These are phyloP conservation scores for Corythoichthys intestinalis DNA, from an alignment of 2,113 vertebrate species.

Conservation along the genomic window DNA sequence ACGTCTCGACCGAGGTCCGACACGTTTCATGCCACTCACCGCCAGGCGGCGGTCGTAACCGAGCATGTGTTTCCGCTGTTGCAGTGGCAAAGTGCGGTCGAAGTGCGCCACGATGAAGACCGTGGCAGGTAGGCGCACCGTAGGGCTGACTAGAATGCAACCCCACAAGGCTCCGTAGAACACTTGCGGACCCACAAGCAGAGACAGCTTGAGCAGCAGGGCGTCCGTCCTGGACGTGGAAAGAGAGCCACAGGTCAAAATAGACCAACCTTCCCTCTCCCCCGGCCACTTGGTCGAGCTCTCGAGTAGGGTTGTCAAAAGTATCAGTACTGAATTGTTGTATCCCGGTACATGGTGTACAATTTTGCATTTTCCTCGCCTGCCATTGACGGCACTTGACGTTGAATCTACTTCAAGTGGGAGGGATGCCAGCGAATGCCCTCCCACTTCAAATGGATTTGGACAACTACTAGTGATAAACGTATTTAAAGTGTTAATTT, in stretches of 20 bases:
- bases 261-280: background rate
- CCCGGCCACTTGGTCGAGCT: no score
- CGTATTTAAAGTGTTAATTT: no score
- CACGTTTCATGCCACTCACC: slow-evolving; percentile 68
- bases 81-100: slow-evolving; percentile 72
- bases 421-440: no score
- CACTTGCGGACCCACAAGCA: slow-evolving; percentile 84
- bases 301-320: no score
- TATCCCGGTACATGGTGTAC: no score
- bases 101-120: slow-evolving; percentile 89
- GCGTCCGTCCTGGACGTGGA: slow-evolving; percentile 79
- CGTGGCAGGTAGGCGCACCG: slow-evolving; percentile 85
- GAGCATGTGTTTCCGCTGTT: slow-evolving; percentile 83
- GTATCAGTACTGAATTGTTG: no score
- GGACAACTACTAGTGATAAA: no score
- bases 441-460: no score
- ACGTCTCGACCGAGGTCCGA: background rate
- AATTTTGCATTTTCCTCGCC: no score
- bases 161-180: slow-evolving; percentile 91
- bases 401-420: no score
- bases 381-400: no score
- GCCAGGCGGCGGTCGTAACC: slow-evolving; percentile 80
- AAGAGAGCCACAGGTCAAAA: background rate
- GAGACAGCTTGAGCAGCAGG: slow-evolving; percentile 82
- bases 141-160: slow-evolving; percentile 79